Evolutionary conservation across 2,888 invertebrate species (phyloP).

Genomic region (Nemoura dubitans): DNA sequence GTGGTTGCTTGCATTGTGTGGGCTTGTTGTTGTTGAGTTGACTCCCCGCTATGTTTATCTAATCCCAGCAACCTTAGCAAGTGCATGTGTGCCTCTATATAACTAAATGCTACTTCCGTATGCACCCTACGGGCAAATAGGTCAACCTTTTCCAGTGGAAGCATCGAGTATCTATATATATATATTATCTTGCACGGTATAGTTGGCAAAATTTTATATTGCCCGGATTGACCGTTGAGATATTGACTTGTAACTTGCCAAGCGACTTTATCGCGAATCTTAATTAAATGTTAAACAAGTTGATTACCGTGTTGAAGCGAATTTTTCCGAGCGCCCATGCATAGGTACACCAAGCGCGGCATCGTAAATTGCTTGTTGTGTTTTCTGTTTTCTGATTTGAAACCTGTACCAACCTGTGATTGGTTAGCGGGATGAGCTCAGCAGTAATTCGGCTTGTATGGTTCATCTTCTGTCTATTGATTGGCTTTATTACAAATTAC

Average conservation of each 20-base stretch:
- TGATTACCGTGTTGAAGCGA: neutral
- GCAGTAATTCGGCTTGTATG: neutral
- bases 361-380: conserved; percentile 2
- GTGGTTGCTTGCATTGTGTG: neutral
- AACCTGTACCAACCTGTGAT: neutral
- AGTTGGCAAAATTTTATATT: neutral
- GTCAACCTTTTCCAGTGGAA: neutral
- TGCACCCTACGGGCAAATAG: neutral
- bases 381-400: neutral
- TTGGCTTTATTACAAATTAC: neutral
- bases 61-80: neutral
- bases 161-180: neutral
- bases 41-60: neutral
- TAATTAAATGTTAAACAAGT: neutral
- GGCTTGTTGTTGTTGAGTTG: neutral
- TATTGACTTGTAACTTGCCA: neutral
- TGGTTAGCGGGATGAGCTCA: neutral
- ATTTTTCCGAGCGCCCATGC: neutral
- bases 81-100: neutral
- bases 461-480: neutral
- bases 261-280: neutral
- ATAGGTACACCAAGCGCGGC: no score
- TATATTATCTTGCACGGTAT: neutral
- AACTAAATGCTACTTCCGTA: neutral
- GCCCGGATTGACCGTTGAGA: neutral